Percentiles rank a stretch among this genome's conserved stretches.
phyloP scores from a whole-genome alignment of 2,888 invertebrate species.

The Ichneumoninae sp. region DNA sequence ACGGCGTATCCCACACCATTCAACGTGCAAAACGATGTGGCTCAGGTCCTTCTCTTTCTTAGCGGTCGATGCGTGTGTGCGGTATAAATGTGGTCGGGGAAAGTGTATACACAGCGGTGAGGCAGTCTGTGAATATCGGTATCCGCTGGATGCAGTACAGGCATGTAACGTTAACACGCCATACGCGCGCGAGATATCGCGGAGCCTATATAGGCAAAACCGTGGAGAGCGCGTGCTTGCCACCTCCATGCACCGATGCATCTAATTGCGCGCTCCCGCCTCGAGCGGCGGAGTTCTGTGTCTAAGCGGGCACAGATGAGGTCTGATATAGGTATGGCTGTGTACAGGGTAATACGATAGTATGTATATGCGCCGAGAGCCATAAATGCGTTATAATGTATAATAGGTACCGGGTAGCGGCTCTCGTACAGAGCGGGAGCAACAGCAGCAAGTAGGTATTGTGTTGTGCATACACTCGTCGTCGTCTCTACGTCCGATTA shows the following conservation, averaged over 20 bases:
- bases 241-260: constrained; percentile 75
- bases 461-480: constrained; percentile 7
- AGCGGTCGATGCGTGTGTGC: neutral
- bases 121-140: constrained; percentile 35
- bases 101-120: constrained; percentile 15
- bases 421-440: constrained; percentile 16
- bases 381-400: constrained; percentile 38
- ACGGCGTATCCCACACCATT: neutral
- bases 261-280: constrained; percentile 78
- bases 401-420: constrained; percentile 29
- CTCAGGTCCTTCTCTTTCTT: neutral
- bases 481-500: constrained; percentile 2
- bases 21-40: neutral
- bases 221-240: constrained; percentile 77
- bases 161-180: constrained; percentile 39
- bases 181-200: constrained; percentile 56
- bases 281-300: constrained; percentile 61
- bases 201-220: constrained; percentile 15
- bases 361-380: constrained; percentile 1
- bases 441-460: constrained; percentile 12
- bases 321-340: constrained; percentile 35
- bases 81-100: neutral
- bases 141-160: constrained; percentile 29
- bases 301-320: constrained; percentile 57
- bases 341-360: constrained; percentile 6